Base-by-base conservation (phyloP, 1,140 invertebrate species). In the Archegozetes longisetosus region DNA sequence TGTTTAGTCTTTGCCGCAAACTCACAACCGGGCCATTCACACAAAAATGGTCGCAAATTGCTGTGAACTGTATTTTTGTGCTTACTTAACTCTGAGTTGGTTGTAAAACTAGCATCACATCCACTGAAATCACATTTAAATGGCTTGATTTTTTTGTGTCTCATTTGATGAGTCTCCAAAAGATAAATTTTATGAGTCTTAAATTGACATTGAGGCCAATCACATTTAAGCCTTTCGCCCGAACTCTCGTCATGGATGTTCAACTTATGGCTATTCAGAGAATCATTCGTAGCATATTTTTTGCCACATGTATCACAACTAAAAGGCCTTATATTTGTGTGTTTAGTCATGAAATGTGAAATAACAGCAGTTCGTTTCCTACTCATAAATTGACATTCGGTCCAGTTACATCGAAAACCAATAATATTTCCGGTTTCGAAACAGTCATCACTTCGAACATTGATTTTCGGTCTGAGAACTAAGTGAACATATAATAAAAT, bases 21-120 rank as follows among this genome's bases (percentile, higher is more conserved):
- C 9, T 79, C 80, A 71, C 92, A 97, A n/a, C 84, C 85, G 2
- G 81, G 75, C 91, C 91, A 96, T 51, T 83, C 86, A 69, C 89
- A 92, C 3, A 71, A 72, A 68, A 94, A 97, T 0, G 91, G 91
- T 69, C 57, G 46, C 14, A 50, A 40, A 23, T 58, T 51, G 27
- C 49, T 47, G 24, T 58, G 57, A 17, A 58, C 46, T 29, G 48
- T 25, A 13, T 25, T 40, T 25, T 49, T 58, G 24, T 58, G 57
- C 14, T 24, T 49, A n/a, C 48, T 40, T 24, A 58, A 23, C 17
- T 49, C 50, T 12, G 49, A 58, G 25, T 50, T 58, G 17, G 32
- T 40, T 6, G 17, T 17, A 40, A 40, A 40, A 40, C 32, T 6
- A 9, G 6, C 17, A 17, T 17, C 32, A 40, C 32, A 40, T 6